Percentiles rank a stretch among this genome's conserved stretches.
These are phyloP conservation scores for Mellilla xanthometata DNA, from an alignment of 2,888 invertebrate genomes.

Conservation along the genomic window DNA sequence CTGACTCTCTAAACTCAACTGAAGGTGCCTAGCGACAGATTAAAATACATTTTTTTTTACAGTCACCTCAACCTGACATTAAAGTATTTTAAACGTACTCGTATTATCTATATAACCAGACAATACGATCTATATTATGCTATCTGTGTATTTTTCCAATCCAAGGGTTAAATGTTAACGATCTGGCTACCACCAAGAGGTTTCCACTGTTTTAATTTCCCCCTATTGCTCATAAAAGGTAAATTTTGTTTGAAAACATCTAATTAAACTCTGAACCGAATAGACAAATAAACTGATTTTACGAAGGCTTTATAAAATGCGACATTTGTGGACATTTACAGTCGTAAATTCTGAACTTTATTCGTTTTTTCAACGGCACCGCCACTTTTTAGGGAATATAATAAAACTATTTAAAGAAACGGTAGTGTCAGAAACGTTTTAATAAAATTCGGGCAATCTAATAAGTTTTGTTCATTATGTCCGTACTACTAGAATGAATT, in stretches of 20 bases:
- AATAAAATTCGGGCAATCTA: too few species aligned
- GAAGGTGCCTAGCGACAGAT: too few species aligned
- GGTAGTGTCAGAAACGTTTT: too few species aligned
- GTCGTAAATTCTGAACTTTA: conserved; percentile 24
- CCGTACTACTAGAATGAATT: too few species aligned
- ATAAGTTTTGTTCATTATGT: too few species aligned
- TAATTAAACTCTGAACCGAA: conserved; percentile 22
- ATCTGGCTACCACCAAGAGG: background rate
- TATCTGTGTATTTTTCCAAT: too few species aligned
- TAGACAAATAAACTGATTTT: conserved; percentile 22
- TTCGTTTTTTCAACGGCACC: conserved; percentile 2
- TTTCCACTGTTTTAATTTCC: conserved; percentile 11
- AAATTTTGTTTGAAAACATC: conserved; percentile 22
- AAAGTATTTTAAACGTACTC: too few species aligned
- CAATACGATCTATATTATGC: too few species aligned
- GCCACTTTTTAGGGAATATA: conserved; percentile 8
- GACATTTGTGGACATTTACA: conserved; percentile 21
- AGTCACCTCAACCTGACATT: too few species aligned
- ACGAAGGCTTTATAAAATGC: conserved; percentile 22
- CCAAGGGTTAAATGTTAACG: conserved; percentile 3
- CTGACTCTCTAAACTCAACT: too few species aligned
- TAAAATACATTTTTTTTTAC: too few species aligned
- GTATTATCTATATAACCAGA: too few species aligned
- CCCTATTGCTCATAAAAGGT: conserved; percentile 11
- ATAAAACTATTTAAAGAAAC: conserved; percentile 4